phyloP scores from a whole-genome alignment of 1,140 invertebrate genomes.

The Lepeophtheirus salmonis region DNA sequence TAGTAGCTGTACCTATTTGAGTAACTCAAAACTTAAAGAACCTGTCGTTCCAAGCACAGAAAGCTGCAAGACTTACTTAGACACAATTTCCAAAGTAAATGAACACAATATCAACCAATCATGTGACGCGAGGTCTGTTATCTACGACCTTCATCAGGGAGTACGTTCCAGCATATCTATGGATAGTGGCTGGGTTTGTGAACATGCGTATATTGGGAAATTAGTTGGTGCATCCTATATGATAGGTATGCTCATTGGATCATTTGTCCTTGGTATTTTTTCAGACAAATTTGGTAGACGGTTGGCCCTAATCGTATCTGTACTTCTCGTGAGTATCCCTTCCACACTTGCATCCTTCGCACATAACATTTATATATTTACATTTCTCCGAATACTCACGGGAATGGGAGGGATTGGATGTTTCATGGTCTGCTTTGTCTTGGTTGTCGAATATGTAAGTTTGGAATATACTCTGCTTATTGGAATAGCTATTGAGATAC shows the following conservation, averaged over 20 bases:
- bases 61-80: neutral
- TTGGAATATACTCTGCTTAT: neutral
- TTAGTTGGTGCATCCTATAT: neutral
- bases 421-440: slow-evolving; percentile 1
- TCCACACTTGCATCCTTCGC: neutral
- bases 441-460: neutral
- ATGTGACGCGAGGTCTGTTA: neutral
- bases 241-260: slow-evolving; percentile 3
- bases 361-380: neutral
- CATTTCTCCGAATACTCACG: neutral
- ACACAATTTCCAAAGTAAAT: neutral
- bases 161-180: neutral
- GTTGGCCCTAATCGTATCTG: neutral
- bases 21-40: neutral
- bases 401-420: slow-evolving; percentile 7
- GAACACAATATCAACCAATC: neutral
- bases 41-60: neutral
- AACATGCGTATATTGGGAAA: neutral
- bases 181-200: neutral
- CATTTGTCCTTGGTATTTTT: slow-evolving; percentile 6
- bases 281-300: neutral
- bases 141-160: neutral
- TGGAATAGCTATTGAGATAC: neutral
- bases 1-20: neutral
- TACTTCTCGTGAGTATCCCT: neutral